Percentiles rank a stretch among this genome's conserved stretches.
Evolutionary conservation across 2,113 vertebrate species (phyloP).

Genomic region (Caranx melampygus): DNA sequence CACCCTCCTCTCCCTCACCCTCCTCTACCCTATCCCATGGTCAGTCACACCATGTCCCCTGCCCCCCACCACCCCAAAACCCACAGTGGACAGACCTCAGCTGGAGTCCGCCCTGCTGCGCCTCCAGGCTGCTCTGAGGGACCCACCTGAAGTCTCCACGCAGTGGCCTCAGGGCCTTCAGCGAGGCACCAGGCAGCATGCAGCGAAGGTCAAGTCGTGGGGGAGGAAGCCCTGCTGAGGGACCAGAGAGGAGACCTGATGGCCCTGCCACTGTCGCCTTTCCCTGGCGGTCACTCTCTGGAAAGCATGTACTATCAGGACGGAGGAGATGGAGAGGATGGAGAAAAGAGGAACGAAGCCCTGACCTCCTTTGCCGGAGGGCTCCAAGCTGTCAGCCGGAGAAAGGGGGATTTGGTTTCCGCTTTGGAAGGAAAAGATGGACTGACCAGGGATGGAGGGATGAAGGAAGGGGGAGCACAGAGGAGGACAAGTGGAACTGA

Average conservation of each 20-base stretch:
- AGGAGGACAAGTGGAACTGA: slow-evolving; percentile 11
- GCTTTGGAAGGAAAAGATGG: slow-evolving; percentile 81
- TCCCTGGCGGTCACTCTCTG: slow-evolving; percentile 36
- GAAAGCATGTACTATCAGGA: slow-evolving; percentile 54
- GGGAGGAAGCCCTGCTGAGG: slow-evolving; percentile 36
- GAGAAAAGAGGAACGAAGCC: slow-evolving; percentile 69
- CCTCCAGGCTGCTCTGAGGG: slow-evolving; percentile 52
- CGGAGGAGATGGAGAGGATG: slow-evolving; percentile 56
- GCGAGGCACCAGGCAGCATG: not conserved
- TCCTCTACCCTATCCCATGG: slow-evolving; percentile 56
- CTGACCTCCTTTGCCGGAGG: slow-evolving; percentile 80
- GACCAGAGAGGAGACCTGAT: slow-evolving; percentile 57
- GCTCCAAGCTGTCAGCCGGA: slow-evolving; percentile 82
- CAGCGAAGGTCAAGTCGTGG: slow-evolving; percentile 15
- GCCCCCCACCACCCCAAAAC: slow-evolving; percentile 8
- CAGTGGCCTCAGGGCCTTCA: not conserved
- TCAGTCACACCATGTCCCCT: slow-evolving; percentile 31
- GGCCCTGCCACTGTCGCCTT: slow-evolving; percentile 11
- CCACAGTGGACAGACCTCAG: slow-evolving; percentile 33
- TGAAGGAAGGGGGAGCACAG: not conserved
- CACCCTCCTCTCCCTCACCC: slow-evolving; percentile 60
- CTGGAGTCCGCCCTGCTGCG: slow-evolving; percentile 59
- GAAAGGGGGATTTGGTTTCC: slow-evolving; percentile 84
- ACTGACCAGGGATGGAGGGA: slow-evolving; percentile 6
- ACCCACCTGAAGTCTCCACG: not conserved